phyloP scores from a whole-genome alignment of 2,797 vertebrate genomes.

The Cryptoblepharus egeriae region DNA sequence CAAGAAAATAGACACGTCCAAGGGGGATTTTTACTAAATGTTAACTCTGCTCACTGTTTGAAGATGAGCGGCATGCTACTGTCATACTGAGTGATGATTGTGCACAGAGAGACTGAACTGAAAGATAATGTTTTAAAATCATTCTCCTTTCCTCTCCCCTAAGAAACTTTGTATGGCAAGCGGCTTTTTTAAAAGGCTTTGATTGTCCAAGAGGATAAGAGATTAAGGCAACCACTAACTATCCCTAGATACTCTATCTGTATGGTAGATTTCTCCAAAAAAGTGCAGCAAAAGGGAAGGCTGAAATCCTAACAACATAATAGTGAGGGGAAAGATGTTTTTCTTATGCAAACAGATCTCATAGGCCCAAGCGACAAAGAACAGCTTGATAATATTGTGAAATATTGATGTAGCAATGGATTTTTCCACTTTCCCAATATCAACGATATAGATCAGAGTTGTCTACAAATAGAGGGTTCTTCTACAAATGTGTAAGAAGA shows the following conservation, averaged over 20 bases:
- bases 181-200: conserved; percentile 20
- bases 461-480: background rate
- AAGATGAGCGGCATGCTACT: conserved; percentile 2
- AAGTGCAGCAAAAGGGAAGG: background rate
- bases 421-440: conserved; percentile 20
- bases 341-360: conserved; percentile 30
- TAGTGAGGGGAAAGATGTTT: conserved; percentile 15
- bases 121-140: background rate
- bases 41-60: background rate
- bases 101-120: background rate
- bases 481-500: too few species aligned
- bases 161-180: background rate
- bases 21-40: conserved; percentile 19
- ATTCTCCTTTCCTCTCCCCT: background rate
- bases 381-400: conserved; percentile 14
- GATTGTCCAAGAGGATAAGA: conserved; percentile 7
- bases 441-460: background rate
- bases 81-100: background rate
- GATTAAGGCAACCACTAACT: background rate
- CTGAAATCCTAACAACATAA: background rate
- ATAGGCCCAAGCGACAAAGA: conserved; percentile 18
- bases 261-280: background rate
- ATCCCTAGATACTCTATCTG: background rate
- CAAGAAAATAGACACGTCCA: background rate
- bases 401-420: background rate